Evolutionary conservation across 1,140 invertebrate genomes (phyloP).

Genomic region (Ericerus pela): DNA sequence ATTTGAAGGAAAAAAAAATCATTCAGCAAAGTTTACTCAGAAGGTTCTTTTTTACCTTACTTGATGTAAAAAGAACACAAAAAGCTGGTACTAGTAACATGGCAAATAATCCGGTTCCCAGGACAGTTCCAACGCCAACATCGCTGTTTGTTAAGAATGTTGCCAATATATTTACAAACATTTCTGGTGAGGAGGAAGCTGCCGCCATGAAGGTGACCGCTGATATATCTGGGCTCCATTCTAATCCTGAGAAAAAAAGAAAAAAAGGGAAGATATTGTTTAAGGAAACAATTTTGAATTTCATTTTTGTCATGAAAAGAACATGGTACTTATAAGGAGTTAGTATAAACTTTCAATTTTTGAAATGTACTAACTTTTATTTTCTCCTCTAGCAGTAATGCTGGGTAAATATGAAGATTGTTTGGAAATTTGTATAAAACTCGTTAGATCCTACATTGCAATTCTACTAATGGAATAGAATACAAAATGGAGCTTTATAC

Average conservation of each 20-base stretch:
- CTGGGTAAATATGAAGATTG: neutral
- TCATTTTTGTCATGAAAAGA: neutral
- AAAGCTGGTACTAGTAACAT: slow-evolving; percentile 49
- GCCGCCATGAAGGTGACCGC: slow-evolving; percentile 49
- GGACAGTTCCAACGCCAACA: slow-evolving; percentile 46
- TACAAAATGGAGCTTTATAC: too few relatives aligned
- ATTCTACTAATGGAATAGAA: too few relatives aligned
- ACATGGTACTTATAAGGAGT: neutral
- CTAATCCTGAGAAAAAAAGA: slow-evolving; percentile 18
- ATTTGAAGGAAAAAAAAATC: too few relatives aligned
- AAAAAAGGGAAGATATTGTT: neutral
- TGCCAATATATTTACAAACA: slow-evolving; percentile 38
- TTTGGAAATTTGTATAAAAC: neutral
- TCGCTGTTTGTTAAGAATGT: slow-evolving; percentile 44
- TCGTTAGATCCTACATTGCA: neutral
- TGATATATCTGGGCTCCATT: slow-evolving; percentile 22
- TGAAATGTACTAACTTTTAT: neutral
- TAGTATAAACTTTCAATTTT: neutral
- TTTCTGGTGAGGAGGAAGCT: slow-evolving; percentile 45
- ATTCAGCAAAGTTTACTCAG: too few relatives aligned
- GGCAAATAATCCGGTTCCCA: slow-evolving; percentile 55
- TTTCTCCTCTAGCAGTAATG: neutral
- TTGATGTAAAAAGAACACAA: slow-evolving; percentile 37
- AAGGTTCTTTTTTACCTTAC: slow-evolving; percentile 15
- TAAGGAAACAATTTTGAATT: neutral